Conservation (phyloP, 2,888 invertebrate species). For the Schizaphis graminum region DNA sequence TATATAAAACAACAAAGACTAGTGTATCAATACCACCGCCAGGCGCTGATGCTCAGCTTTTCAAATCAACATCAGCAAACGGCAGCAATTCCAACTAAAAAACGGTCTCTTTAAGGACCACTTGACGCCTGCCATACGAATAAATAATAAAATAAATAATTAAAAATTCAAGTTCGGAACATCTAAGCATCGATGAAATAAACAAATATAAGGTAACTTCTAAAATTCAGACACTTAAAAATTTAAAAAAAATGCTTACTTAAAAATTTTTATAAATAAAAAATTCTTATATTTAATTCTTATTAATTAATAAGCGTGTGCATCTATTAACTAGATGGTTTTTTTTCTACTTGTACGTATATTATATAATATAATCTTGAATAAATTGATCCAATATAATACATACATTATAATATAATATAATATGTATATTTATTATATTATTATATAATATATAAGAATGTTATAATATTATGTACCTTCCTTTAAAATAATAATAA, state of each 20-base stretch:
- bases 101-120: too few relatives aligned
- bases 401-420: too few relatives aligned
- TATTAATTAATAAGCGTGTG: not conserved
- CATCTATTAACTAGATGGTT: not conserved
- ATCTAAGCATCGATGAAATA: not conserved
- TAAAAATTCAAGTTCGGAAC: not conserved
- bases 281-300: not conserved
- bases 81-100: not conserved
- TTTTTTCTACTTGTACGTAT: not conserved
- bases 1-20: not conserved
- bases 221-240: not conserved
- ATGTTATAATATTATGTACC: not conserved
- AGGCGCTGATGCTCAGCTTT: not conserved
- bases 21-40: not conserved
- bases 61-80: conserved; percentile 19
- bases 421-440: not conserved
- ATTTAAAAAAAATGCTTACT: not conserved
- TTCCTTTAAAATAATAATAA: not conserved
- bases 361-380: not conserved
- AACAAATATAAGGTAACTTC: not conserved
- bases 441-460: too few relatives aligned
- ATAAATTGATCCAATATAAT: not conserved
- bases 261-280: not conserved
- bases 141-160: too few relatives aligned
- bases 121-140: too few relatives aligned